Conservation (phyloP, 2,797 vertebrate species). For the Protonibea diacanthus region DNA sequence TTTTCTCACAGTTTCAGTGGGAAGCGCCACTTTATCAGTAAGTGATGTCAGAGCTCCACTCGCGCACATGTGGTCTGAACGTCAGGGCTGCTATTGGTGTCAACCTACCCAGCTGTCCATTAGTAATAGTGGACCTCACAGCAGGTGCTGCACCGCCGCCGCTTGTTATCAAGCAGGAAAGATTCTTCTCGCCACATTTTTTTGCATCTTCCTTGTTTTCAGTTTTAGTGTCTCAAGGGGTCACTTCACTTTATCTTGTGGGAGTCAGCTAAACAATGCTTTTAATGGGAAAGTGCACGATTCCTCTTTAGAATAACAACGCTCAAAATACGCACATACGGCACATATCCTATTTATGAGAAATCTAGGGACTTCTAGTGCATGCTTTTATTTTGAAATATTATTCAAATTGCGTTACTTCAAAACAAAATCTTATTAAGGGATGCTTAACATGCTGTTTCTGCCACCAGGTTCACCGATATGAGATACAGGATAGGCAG, state of each 20-base stretch:
- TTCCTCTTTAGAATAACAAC: neutral
- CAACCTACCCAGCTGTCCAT: slow-evolving; percentile 52
- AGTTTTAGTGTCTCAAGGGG: neutral
- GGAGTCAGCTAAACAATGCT: neutral
- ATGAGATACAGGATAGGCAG: neutral
- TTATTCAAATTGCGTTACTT: neutral
- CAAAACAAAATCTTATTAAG: neutral
- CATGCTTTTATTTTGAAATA: neutral
- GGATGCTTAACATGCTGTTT: neutral
- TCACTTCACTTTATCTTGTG: neutral
- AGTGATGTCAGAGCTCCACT: slow-evolving; percentile 66
- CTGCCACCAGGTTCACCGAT: neutral
- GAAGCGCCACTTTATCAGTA: slow-evolving; percentile 61
- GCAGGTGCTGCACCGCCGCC: slow-evolving; percentile 21
- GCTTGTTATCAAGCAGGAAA: neutral
- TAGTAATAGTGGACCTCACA: slow-evolving; percentile 33
- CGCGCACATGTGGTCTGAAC: slow-evolving; percentile 50
- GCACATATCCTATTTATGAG: neutral
- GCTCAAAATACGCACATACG: neutral
- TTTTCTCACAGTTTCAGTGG: slow-evolving; percentile 46
- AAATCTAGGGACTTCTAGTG: neutral
- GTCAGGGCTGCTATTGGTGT: slow-evolving; percentile 39
- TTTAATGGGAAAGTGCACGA: neutral
- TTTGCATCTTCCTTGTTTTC: slow-evolving; percentile 28
- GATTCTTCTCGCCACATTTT: neutral